Evolutionary conservation across 2,888 invertebrate genomes (phyloP).

Genomic region (Lochmaea crataegi): DNA sequence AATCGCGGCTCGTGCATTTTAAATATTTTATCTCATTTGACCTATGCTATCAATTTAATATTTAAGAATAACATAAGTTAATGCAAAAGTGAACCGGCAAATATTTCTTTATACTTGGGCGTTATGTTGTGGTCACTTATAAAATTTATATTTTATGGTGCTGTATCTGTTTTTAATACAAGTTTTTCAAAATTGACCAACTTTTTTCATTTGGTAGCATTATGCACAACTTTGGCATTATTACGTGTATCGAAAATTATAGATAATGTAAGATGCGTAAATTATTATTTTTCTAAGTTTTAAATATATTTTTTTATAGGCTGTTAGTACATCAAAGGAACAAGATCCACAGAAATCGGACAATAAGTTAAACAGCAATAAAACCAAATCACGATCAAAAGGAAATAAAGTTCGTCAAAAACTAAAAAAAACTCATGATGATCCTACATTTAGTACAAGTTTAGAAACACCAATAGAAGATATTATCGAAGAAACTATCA

Average conservation of each 20-base stretch:
- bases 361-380: conserved; percentile 18
- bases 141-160: conserved; percentile 34
- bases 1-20: not conserved
- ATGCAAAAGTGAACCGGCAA: conserved; percentile 15
- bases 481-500: conserved; percentile 52
- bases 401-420: conserved; percentile 42
- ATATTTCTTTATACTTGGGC: not conserved
- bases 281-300: conserved; percentile 11
- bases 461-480: conserved; percentile 53
- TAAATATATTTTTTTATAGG: conserved; percentile 21
- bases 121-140: conserved; percentile 37
- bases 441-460: conserved; percentile 51
- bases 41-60: conserved; percentile 31
- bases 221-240: conserved; percentile 50
- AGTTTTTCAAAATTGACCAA: conserved; percentile 32
- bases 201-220: conserved; percentile 16
- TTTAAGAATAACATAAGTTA: conserved; percentile 8
- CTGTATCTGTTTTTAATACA: conserved; percentile 29
- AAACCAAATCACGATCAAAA: conserved; percentile 32
- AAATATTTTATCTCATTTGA: conserved; percentile 38
- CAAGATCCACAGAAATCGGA: conserved; percentile 25
- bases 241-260: conserved; percentile 49
- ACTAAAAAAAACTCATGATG: conserved; percentile 44
- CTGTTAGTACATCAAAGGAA: conserved; percentile 26
- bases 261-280: conserved; percentile 51